Evolutionary conservation across 2,888 invertebrate species (phyloP), one percentile per base, ranked within the genome.

Genomic region (Lampropteryx suffumata): DNA sequence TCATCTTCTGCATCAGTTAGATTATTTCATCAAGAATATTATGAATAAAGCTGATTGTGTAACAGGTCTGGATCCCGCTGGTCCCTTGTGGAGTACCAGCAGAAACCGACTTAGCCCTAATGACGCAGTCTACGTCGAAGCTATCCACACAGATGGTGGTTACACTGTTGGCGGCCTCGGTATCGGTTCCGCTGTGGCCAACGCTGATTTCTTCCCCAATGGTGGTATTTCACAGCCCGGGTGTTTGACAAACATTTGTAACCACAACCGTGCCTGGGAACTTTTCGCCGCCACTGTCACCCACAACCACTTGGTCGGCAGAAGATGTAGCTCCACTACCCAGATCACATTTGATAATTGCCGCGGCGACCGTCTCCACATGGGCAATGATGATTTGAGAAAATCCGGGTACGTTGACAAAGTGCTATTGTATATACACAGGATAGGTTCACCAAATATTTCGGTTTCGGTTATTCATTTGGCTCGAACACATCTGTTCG

Each of bases 171-270:
- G 89, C 9, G 69, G 70, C 65, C 73, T 59, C 69, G 92, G 62
- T 69, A 91, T 82, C 14, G 91, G 91, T 0, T 67, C 75, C 1
- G 68, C 82, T 4, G 71, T 92, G 4, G 92, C 86, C 1, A 78
- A 91, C 57, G 91, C 75, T 1, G 92, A 92, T 69, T 92, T 92
- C 72, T 92, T 90, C 86, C 91, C 92, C 10, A 92, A 92, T 62
- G 84, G 87, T 30, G 92, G 92, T 1, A 71, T 55, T 30, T 67
- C 69, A 3, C 78, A 80, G 43, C 79, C 82, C 1, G 79, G 78
- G 6, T 83, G 82, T 45, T 1, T 67, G 0, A 67, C 69, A 9
- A 68, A 59, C 44, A 12, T 77, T 7, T 82, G 82, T 63, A 65
- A 75, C 55, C 82, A 82, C 63, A 74, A 79, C 49, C 74, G 79